Evolutionary conservation across 2,113 vertebrate genomes (phyloP), one percentile per base, ranked within the genome.

Genomic region (Mohoua ochrocephala): DNA sequence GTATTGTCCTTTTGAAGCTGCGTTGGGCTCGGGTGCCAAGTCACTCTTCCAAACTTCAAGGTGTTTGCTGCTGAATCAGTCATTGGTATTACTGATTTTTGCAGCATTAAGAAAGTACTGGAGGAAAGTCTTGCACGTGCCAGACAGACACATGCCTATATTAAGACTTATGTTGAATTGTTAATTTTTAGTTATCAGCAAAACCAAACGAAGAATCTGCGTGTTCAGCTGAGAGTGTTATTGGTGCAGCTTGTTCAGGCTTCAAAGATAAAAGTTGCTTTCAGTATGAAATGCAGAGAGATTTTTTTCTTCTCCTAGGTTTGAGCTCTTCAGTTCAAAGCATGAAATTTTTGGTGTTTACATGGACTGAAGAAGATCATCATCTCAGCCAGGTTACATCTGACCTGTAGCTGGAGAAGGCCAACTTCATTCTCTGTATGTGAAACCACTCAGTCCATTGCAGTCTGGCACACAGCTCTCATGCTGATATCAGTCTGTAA

Each of bases 161-260:
- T 91, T 96, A 90, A 95, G 93, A 21, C 22, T 79, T 73, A 74
- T 2, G 50, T 63, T 63, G 92, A 93, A 91, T 70, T 91, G 59
- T 94, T 94, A 63, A 67, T 93, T 96, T 90, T 80, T 77, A 81
- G 31, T 76, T 95, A 87, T 94, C 87, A 95, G 93, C 81, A 87
- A 79, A 97, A 83, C 33, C 91, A 67, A 96, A 76, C 68, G 69
- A 69, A 96, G 94, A 89, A 92, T 82, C 45, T 95, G 84, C 3
- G 0, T 73, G 69, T 81, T 95, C 93, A 94, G 91, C 89, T 68
- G 71, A 33, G 79, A 83, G 63, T 2, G 16, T 64, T 91, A 57
- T 7, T 75, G 84, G 57, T 80, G 45, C 75, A 90, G 67, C 63
- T 61, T 87, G 65, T 69, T 90, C 54, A 37, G 47, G 52, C 23